Evolutionary conservation across 2,797 vertebrate genomes (phyloP).

Genomic region (Poeciliopsis paucimaculata): DNA sequence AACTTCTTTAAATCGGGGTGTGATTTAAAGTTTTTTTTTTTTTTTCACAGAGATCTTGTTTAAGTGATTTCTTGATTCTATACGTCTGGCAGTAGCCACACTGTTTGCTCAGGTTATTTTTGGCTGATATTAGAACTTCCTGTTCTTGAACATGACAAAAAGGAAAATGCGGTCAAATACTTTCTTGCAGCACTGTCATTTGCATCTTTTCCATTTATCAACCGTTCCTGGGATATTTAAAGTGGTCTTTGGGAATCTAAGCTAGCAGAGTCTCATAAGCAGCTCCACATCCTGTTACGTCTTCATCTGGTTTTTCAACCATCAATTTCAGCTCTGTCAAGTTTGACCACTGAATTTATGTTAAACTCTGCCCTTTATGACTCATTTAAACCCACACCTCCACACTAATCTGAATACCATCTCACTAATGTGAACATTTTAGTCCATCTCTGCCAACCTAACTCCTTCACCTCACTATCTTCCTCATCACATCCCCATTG

Average conservation of each 20-base stretch:
- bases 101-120: not conserved
- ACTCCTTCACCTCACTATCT: conserved; percentile 19
- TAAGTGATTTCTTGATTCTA: not conserved
- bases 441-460: conserved; percentile 36
- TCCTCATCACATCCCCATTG: conserved; percentile 48
- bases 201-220: not conserved
- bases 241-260: not conserved
- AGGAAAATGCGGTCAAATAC: not conserved
- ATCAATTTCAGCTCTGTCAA: conserved; percentile 72
- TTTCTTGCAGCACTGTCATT: not conserved
- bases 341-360: conserved; percentile 55
- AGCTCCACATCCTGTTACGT: not conserved
- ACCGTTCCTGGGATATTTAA: not conserved
- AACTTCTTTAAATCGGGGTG: not conserved
- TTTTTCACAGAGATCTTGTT: not conserved
- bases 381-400: conserved; percentile 38
- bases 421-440: conserved; percentile 55
- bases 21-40: too few species aligned
- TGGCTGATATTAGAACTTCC: not conserved
- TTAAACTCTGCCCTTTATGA: conserved; percentile 49
- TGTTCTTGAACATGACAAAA: not conserved
- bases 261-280: not conserved
- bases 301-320: conserved; percentile 35
- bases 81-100: not conserved
- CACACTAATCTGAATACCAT: conserved; percentile 56